Evolutionary conservation across 2,113 vertebrate species (phyloP).

Genomic region (Corapipo altera): DNA sequence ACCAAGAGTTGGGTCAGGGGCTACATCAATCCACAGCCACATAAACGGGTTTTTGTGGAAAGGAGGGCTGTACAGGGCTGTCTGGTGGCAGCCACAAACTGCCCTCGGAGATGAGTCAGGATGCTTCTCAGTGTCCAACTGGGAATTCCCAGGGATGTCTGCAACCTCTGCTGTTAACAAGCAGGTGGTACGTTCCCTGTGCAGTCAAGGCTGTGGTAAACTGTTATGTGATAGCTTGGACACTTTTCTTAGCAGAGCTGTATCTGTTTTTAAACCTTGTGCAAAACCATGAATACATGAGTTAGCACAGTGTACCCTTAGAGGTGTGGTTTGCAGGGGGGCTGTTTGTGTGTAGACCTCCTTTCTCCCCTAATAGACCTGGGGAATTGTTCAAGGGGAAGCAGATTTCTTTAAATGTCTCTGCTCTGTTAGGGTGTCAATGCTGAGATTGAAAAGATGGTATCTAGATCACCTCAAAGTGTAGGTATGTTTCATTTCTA

Average conservation of each 20-base stretch:
- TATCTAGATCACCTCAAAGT: neutral
- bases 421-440: neutral
- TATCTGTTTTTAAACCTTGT: neutral
- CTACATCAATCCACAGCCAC: neutral
- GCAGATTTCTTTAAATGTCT: neutral
- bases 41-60: neutral
- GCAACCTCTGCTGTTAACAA: neutral
- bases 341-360: neutral
- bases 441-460: neutral
- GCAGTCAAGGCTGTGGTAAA: neutral
- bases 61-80: neutral
- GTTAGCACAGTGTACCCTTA: fast-evolving
- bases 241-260: neutral
- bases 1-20: neutral
- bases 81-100: neutral
- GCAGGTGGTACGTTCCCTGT: neutral
- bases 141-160: neutral
- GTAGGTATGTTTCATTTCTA: neutral
- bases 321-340: neutral
- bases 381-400: neutral
- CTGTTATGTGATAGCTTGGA: neutral
- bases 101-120: neutral
- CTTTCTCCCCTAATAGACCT: neutral
- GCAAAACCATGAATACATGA: neutral
- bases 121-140: neutral